phyloP scores from a whole-genome alignment of 2,113 vertebrate genomes.

The Caretta caretta region DNA sequence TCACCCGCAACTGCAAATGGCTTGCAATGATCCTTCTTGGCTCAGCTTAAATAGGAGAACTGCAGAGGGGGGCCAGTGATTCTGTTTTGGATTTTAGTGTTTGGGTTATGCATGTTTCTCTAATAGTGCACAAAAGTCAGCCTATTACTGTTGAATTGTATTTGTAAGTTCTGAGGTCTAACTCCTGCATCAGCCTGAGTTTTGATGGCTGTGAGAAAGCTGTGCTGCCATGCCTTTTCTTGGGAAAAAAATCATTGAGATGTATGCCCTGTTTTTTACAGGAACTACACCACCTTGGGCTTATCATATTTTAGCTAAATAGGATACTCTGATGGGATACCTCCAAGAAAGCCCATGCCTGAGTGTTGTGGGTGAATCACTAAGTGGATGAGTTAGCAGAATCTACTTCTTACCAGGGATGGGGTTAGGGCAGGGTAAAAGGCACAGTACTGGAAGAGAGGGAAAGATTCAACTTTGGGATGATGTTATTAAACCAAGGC shows the following conservation, averaged over 20 bases:
- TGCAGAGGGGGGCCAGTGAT: conserved; percentile 10
- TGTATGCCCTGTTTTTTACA: not conserved
- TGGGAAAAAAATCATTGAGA: not conserved
- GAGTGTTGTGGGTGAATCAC: not conserved
- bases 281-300: not conserved
- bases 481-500: not conserved
- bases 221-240: not conserved
- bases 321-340: not conserved
- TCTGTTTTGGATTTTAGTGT: conserved; percentile 71
- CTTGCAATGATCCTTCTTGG: conserved; percentile 65
- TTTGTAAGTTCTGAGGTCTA: not conserved
- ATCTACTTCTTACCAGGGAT: not conserved
- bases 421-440: not conserved
- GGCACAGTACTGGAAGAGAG: not conserved
- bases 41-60: conserved; percentile 50
- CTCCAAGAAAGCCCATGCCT: not conserved
- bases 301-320: not conserved
- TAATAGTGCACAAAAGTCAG: not conserved
- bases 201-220: not conserved
- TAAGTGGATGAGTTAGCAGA: not conserved
- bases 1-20: conserved; percentile 68
- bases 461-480: not conserved
- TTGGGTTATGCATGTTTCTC: conserved; percentile 59
- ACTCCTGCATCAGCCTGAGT: not conserved
- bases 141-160: not conserved